Percentiles rank a stretch among this genome's conserved stretches.
phyloP scores from a whole-genome alignment of 2,113 vertebrate species.

The Eonycteris spelaea region DNA sequence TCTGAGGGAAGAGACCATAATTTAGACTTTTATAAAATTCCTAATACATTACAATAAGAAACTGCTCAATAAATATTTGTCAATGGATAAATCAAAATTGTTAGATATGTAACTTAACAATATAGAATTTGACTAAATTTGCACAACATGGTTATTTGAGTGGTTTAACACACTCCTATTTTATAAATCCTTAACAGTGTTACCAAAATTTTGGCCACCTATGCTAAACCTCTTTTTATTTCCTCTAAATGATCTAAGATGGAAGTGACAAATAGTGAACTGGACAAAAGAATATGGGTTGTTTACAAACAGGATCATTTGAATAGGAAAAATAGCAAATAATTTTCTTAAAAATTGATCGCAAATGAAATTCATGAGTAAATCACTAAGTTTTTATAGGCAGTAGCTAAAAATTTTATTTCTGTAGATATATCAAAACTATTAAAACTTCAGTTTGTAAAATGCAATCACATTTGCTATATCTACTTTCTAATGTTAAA shows the following conservation, averaged over 20 bases:
- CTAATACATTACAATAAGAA: not conserved
- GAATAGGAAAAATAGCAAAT: not conserved
- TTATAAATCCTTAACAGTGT: not conserved
- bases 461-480: not conserved
- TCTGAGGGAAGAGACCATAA: not conserved
- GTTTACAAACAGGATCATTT: not conserved
- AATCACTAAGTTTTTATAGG: not conserved
- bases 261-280: not conserved
- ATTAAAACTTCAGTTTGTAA: conserved; percentile 4
- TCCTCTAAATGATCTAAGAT: not conserved
- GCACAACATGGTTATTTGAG: not conserved
- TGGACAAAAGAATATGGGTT: not conserved
- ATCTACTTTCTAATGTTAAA: not conserved
- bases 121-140: not conserved
- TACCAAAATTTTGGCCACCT: conserved; percentile 4
- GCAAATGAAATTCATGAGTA: conserved; percentile 17
- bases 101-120: not conserved
- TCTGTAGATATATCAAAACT: not conserved
- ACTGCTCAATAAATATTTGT: not conserved
- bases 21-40: not conserved
- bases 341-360: not conserved
- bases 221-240: not conserved
- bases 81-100: not conserved
- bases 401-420: conserved; percentile 1
- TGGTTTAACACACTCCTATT: not conserved